A percentile compares a stretch with the other conserved stretches of the same genome.
Evolutionary conservation across 2,797 vertebrate species (phyloP).

Genomic region (Pipistrellus pipistrellus): DNA sequence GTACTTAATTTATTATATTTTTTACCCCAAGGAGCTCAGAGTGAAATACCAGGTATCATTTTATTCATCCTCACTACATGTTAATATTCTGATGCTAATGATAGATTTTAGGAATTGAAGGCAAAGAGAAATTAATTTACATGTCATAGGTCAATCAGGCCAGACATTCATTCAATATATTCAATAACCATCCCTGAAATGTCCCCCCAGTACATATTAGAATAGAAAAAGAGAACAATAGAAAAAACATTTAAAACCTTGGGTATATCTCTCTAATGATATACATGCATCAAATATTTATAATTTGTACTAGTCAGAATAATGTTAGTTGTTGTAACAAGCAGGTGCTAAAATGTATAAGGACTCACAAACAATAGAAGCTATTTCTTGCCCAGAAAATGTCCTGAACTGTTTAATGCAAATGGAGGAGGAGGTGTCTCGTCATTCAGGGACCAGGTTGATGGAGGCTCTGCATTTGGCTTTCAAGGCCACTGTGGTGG

Average conservation of each 20-base stretch:
- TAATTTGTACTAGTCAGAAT: background rate
- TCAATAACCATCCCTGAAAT: background rate
- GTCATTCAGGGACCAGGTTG: background rate
- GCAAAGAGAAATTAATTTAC: conserved; percentile 29
- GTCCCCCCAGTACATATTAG: background rate
- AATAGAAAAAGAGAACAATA: conserved; percentile 22
- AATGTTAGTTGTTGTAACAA: background rate
- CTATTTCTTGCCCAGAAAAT: background rate
- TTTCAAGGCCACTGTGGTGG: background rate
- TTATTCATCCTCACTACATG: background rate
- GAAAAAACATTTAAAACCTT: background rate
- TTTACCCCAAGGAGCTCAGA: conserved; percentile 18
- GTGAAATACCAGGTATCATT: background rate
- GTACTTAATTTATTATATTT: background rate
- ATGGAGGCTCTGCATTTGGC: background rate
- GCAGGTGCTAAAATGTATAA: background rate
- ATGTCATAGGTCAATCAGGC: background rate
- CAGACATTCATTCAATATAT: background rate
- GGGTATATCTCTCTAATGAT: background rate
- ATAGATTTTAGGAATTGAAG: conserved; percentile 32
- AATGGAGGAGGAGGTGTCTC: background rate
- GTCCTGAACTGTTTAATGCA: background rate
- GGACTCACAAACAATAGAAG: background rate
- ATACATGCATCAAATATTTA: background rate
- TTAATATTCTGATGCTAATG: conserved; percentile 52